These are phyloP conservation scores for Pogonomyrmex barbatus DNA, from an alignment of 1,140 invertebrate genomes.

Conservation along the genomic window DNA sequence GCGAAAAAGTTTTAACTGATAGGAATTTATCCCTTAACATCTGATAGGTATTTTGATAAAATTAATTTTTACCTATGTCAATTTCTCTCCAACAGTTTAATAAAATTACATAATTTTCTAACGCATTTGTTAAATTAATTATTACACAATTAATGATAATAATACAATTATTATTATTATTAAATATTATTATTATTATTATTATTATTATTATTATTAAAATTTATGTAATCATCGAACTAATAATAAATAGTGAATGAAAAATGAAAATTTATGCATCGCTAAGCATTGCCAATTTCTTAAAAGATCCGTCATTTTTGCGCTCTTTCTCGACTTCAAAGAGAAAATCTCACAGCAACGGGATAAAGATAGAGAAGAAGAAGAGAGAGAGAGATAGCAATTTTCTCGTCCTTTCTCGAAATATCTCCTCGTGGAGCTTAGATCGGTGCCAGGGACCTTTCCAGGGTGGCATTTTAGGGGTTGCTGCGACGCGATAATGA, in stretches of 20 bases:
- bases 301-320: slow-evolving; percentile 73
- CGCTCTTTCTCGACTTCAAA: slow-evolving; percentile 67
- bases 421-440: slow-evolving; percentile 76
- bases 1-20: not conserved
- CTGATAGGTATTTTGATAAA: not conserved
- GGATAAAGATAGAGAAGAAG: slow-evolving; percentile 64
- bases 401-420: slow-evolving; percentile 76
- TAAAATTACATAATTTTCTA: slow-evolving; percentile 16
- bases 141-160: not conserved
- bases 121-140: not conserved
- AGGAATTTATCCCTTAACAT: too few species aligned
- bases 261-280: slow-evolving; percentile 40
- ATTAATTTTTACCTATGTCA: not conserved
- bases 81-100: not conserved
- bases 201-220: not conserved
- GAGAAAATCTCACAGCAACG: slow-evolving; percentile 63
- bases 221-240: slow-evolving; percentile 24
- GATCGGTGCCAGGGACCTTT: slow-evolving; percentile 82
- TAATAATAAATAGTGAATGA: not conserved
- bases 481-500: slow-evolving; percentile 85
- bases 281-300: slow-evolving; percentile 56
- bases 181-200: too few species aligned
- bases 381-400: slow-evolving; percentile 68
- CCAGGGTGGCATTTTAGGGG: slow-evolving; percentile 84
- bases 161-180: not conserved